Percentiles rank a stretch among this genome's conserved stretches.
These are phyloP conservation scores for Dolichotis patagonum DNA, from an alignment of 2,113 vertebrate genomes.

Conservation along the genomic window DNA sequence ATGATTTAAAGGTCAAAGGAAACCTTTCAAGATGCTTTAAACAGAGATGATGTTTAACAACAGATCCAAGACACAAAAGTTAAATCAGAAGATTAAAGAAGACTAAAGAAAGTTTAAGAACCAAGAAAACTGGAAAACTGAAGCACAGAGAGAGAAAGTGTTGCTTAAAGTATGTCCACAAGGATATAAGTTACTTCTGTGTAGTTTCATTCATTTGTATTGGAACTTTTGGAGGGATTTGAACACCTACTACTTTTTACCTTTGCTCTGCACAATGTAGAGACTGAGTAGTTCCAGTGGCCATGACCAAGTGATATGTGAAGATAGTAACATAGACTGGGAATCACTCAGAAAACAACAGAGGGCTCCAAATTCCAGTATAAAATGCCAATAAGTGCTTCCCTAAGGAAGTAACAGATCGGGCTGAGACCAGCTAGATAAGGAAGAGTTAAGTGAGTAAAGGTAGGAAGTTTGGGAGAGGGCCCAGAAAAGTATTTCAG, in stretches of 20 bases:
- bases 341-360: neutral
- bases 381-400: neutral
- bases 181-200: neutral
- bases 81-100: neutral
- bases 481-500: neutral
- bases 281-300: neutral
- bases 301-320: neutral
- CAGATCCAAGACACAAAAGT: neutral
- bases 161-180: neutral
- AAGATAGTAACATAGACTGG: neutral
- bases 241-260: neutral
- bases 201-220: neutral
- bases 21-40: conserved; percentile 47
- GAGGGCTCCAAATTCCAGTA: too few species aligned
- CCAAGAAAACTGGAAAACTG: neutral
- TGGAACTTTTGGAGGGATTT: neutral
- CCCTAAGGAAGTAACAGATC: neutral
- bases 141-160: neutral
- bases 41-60: neutral
- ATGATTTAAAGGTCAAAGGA: conserved; percentile 1
- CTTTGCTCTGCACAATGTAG: neutral
- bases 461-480: neutral
- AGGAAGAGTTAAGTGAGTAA: neutral
- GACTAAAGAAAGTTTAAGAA: neutral
- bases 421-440: neutral